Base-by-base conservation (phyloP, 2,113 vertebrate species). In the Synchiropus splendidus region DNA sequence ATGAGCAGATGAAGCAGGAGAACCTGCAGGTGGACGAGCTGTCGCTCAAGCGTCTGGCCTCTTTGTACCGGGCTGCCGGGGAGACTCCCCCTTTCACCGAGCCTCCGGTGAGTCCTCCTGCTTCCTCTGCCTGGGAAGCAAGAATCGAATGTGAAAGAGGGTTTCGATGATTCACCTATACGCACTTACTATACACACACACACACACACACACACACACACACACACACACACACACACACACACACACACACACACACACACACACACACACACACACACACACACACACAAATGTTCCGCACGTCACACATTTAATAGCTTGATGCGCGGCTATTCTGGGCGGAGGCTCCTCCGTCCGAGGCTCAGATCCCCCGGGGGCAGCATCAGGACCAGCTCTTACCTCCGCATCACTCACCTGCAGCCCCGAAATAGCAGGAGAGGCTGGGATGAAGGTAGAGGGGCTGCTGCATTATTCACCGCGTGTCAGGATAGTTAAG, bases 81-180 rank as follows among this genome's bases (percentile, higher is more conserved):
- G 87, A 93, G 67, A 21, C 72, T 1, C 67, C 80, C 40, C 92
- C 93, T 61, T 98, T 98, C 74, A 2, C 67, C 1, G 94, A 97
- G 57, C 94, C 93, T 60, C 87, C 90, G 17, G 95, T 98, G 83
- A 92, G 90, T 87, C 16, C 9, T 36, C 8, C 42, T 13, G 3
- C 12, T 6, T 1, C 39, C 39, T 38, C 17, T 16, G n/a, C 35
- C 6, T 18, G 16, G n/a, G 9, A 12, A 39, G 17, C 4, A 8
- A 4, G 5, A 39, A 12, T 37, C 6, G 10, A 14, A 37, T 15
- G 9, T 14, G 1, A 36, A 36, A 36, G 15, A 36, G 9, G 9
- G 14, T 35, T n/a, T n/a, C n/a, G n/a, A n/a, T n/a, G n/a, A n/a
- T n/a, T n/a, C n/a, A n/a, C n/a, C n/a, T n/a, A 56, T 51, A 67